Conservation (phyloP, 2,113 vertebrate genomes). For the Girardinichthys multiradiatus region DNA sequence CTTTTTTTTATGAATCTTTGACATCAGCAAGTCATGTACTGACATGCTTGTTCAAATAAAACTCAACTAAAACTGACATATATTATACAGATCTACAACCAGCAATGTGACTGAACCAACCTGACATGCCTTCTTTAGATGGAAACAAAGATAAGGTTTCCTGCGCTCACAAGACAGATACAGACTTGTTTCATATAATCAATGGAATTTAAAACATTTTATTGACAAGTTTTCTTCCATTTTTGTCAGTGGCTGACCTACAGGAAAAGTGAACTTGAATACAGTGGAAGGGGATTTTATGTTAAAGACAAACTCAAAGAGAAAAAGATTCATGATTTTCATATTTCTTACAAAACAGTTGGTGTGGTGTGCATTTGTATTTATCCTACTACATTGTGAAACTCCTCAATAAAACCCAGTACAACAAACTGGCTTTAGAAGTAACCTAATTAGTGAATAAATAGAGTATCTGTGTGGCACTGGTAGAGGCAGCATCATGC, state of each 20-base stretch:
- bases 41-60: neutral
- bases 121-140: neutral
- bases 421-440: too few species aligned
- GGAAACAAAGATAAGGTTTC: neutral
- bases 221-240: neutral
- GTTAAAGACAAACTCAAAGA: neutral
- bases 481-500: too few species aligned
- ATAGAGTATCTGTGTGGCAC: too few species aligned
- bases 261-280: neutral
- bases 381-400: neutral
- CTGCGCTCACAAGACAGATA: neutral
- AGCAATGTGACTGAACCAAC: neutral
- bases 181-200: neutral
- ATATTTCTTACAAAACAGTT: neutral
- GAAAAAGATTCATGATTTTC: too few species aligned
- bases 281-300: neutral
- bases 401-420: too few species aligned
- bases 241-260: too few species aligned
- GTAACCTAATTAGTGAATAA: neutral
- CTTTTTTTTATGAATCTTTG: neutral
- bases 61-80: neutral
- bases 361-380: neutral
- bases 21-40: too few species aligned
- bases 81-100: neutral
- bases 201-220: neutral